Percentiles rank a stretch among this genome's conserved stretches.
Conservation (phyloP, 2,797 vertebrate species). For the Syngnathus acus region DNA sequence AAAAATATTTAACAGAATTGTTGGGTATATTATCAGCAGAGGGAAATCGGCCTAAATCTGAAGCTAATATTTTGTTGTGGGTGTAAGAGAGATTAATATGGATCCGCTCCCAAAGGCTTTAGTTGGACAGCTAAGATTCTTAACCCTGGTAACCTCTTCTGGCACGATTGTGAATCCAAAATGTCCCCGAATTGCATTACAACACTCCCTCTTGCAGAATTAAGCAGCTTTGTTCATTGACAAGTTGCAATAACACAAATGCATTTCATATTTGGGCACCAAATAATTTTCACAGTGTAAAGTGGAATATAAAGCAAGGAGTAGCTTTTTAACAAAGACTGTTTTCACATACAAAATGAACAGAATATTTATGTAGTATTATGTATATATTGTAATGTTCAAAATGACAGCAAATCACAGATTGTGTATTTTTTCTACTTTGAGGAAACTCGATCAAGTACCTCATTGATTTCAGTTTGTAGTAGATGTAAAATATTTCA, state of each 20-base stretch:
- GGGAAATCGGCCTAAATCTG: slow-evolving; percentile 88
- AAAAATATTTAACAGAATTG: slow-evolving; percentile 60
- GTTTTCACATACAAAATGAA: no score
- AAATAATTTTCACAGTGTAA: background rate
- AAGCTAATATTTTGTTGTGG: slow-evolving; percentile 80
- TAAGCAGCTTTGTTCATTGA: slow-evolving; percentile 16
- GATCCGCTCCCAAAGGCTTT: slow-evolving; percentile 83
- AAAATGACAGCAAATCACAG: no score
- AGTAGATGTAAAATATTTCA: background rate
- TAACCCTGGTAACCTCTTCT: slow-evolving; percentile 85
- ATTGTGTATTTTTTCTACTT: no score
- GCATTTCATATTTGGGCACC: background rate
- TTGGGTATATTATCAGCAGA: slow-evolving; percentile 67
- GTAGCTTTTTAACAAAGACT: no score
- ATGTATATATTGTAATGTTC: no score
- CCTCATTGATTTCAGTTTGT: no score
- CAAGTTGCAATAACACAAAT: background rate
- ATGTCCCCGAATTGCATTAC: slow-evolving; percentile 43
- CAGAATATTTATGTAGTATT: no score
- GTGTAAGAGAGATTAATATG: slow-evolving; percentile 90
- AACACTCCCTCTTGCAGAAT: slow-evolving; percentile 31
- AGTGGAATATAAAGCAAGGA: background rate
- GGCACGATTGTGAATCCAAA: slow-evolving; percentile 60
- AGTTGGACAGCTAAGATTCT: slow-evolving; percentile 84
- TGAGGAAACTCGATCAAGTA: no score